These are phyloP conservation scores for Hyperoplus immaculatus DNA, from an alignment of 2,797 vertebrate species.

Conservation along the genomic window DNA sequence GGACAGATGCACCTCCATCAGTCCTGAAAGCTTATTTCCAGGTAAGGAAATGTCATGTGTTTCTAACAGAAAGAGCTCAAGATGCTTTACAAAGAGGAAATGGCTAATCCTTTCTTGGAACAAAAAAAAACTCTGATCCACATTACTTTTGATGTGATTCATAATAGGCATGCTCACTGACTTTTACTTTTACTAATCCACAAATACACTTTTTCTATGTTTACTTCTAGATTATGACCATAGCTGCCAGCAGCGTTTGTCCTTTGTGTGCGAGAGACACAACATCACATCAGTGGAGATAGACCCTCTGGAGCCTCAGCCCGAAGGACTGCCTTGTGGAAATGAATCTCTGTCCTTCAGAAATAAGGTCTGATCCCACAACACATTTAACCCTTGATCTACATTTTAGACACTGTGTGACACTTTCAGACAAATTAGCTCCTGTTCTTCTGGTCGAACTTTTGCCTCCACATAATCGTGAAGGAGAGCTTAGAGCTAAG, in stretches of 20 bases:
- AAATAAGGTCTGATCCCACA: constrained; percentile 88
- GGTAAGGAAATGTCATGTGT: constrained; percentile 58
- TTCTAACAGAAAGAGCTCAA: not conserved
- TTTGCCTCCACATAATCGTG: too few relatives aligned
- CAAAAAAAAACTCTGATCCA: not conserved
- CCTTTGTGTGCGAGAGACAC: constrained; percentile 93
- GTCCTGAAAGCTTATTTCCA: constrained; percentile 32
- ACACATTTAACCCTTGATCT: not conserved
- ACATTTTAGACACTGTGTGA: not conserved
- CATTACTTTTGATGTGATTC: not conserved
- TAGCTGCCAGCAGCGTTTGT: constrained; percentile 71
- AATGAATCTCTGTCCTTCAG: constrained; percentile 82
- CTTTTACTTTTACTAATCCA: not conserved
- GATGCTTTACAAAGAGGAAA: not conserved
- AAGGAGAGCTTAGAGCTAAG: not conserved
- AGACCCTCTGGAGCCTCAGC: constrained; percentile 78
- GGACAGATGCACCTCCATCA: constrained; percentile 76
- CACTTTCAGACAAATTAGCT: too few relatives aligned
- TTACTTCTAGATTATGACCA: constrained; percentile 58
- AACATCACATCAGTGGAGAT: constrained; percentile 90
- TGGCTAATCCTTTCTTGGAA: not conserved
- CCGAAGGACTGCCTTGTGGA: constrained; percentile 81
- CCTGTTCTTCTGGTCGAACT: too few relatives aligned
- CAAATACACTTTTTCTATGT: not conserved
- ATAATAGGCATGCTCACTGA: not conserved